Base-by-base conservation (phyloP, 2,797 vertebrate species). In the Phrynocephalus guinanensis region DNA sequence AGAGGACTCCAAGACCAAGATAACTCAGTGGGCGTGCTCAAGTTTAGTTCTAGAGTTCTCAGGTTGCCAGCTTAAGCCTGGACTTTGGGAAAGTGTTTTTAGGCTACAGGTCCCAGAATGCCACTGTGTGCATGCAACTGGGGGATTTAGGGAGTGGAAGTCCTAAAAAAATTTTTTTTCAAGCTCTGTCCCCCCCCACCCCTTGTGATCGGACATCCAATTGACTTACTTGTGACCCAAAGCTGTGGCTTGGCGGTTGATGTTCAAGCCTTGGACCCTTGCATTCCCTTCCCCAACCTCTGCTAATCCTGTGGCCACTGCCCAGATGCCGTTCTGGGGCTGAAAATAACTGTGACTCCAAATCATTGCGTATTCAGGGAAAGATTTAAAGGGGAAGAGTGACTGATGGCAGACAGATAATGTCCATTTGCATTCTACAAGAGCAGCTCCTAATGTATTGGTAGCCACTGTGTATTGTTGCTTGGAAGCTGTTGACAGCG, bases 391-490 rank as follows among this genome's bases (percentile, higher is more conserved):
- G n/a, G 52, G 52, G 38, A 72, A 6, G 30, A 89, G 33, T 78
- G 28, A 22, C 76, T 38, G n/a, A 67, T 52, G 77, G 24, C 16
- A 83, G 38, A 66, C 6, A 15, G 11, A 38, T 84, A 71, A 44
- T 44, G 38, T 44, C 38, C 76, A 33, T 24, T 81, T 67, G 24
- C 33, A 79, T 18, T 79, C 79, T 9, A 77, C 6, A 73, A 68
- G n/a, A 68, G 1, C 48, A 67, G 33, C 30, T 63, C 28, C 3
- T 81, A 81, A 83, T 79, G 88, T 1, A 0, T 7, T 0, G 0
- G 73, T 87, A 82, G 71, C 63, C 87, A 0, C 38, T 2, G 26
- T 0, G 0, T 44, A 8, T 88, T 88, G 1, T 82, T 10, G n/a
- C 26, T 82, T 15, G 38, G 33, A 85, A 56, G 60, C 4, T 52